phyloP scores from a whole-genome alignment of 2,113 vertebrate genomes.

The Chrysochloris asiatica region DNA sequence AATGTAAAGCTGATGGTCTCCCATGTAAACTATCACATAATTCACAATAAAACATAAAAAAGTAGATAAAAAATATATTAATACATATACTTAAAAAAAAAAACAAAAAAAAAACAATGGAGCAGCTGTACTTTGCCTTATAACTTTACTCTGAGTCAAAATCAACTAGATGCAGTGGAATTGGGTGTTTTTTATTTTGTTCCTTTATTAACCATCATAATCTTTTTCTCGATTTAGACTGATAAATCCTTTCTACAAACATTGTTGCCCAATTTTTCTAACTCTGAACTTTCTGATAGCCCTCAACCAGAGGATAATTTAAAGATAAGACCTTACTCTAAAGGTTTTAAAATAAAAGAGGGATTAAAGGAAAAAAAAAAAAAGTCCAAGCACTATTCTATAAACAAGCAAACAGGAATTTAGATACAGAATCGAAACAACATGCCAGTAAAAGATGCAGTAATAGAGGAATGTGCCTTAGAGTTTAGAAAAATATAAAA shows the following conservation, averaged over 20 bases:
- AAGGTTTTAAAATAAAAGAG: constrained; percentile 18
- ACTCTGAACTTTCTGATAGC: constrained; percentile 37
- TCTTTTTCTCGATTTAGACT: constrained; percentile 6
- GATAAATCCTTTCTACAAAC: not conserved
- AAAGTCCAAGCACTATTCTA: too few species aligned
- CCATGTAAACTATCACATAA: too few species aligned
- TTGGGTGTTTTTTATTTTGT: too few species aligned
- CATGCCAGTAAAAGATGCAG: not conserved
- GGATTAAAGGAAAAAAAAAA: too few species aligned
- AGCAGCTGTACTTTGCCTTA: too few species aligned
- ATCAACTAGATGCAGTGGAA: too few species aligned
- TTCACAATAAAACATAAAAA: too few species aligned
- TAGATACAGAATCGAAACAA: not conserved
- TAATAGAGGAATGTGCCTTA: not conserved
- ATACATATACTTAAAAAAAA: too few species aligned
- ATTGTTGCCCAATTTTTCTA: not conserved
- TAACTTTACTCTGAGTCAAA: too few species aligned
- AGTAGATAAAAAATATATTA: too few species aligned
- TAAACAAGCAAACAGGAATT: not conserved
- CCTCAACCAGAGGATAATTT: not conserved
- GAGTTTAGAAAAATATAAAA: not conserved
- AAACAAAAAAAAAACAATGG: too few species aligned
- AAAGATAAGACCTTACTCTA: not conserved
- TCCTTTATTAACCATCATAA: not conserved
- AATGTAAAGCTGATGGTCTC: too few species aligned